Conservation (phyloP, 2,113 vertebrate genomes). For the Malurus alboscapulatus region DNA sequence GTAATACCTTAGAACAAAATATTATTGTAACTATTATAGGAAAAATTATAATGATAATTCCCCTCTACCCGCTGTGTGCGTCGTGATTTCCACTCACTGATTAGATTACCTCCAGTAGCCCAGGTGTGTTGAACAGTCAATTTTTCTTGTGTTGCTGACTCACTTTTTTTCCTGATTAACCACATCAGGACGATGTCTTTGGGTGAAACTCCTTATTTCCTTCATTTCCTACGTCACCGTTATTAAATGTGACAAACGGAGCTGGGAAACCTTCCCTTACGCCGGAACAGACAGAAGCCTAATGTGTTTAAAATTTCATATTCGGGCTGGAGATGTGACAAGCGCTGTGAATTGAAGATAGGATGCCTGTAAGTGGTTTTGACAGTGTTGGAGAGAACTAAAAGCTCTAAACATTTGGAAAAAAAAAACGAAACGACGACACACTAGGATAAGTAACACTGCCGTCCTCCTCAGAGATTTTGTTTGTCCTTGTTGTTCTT, state of each 20-base stretch:
- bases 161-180: not conserved
- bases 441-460: not conserved
- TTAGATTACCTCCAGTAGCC: not conserved
- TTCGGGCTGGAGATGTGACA: not conserved
- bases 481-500: not conserved
- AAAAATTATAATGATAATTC: not conserved
- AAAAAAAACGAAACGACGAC: not conserved
- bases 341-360: not conserved
- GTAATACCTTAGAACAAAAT: not conserved
- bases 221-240: not conserved
- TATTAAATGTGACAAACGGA: slow-evolving; percentile 17
- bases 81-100: not conserved
- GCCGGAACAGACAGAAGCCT: not conserved
- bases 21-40: not conserved
- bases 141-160: not conserved
- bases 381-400: not conserved
- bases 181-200: not conserved
- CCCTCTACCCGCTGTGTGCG: not conserved
- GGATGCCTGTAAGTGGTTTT: not conserved
- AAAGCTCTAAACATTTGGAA: not conserved
- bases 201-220: not conserved
- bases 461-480: not conserved
- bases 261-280: not conserved
- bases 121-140: no score
- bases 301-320: slow-evolving; percentile 22